A percentile compares a stretch with the other conserved stretches of the same genome.
Conservation (phyloP, 2,888 invertebrate species). For the Synergus laeviventris region DNA sequence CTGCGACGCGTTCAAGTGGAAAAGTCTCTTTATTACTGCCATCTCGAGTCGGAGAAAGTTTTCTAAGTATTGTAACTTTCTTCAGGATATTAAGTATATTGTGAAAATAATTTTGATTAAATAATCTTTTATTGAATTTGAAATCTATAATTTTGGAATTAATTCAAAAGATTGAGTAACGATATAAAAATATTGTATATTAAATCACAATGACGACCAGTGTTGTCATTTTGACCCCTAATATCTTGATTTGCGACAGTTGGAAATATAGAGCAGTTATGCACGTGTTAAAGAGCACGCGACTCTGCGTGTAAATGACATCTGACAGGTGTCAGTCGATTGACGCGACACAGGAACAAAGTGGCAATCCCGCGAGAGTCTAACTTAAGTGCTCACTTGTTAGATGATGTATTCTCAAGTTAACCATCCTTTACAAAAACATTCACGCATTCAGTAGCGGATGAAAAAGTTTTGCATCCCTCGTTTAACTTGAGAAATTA, state of each 20-base stretch:
- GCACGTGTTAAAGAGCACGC: slow-evolving; percentile 34
- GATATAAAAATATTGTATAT: background rate
- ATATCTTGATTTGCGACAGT: background rate
- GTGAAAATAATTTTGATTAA: background rate
- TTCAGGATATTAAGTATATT: background rate
- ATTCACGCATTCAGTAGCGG: slow-evolving; percentile 21
- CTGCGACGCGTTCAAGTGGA: background rate
- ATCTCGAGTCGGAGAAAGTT: slow-evolving; percentile 14
- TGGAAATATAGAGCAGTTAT: slow-evolving; percentile 4
- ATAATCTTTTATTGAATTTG: background rate
- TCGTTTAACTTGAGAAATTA: slow-evolving; percentile 6
- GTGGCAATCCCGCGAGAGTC: slow-evolving; percentile 29
- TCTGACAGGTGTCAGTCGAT: slow-evolving; percentile 40
- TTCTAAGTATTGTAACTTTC: background rate
- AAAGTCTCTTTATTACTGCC: background rate
- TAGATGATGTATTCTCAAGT: slow-evolving; percentile 33
- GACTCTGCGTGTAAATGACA: slow-evolving; percentile 40
- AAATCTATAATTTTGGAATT: background rate
- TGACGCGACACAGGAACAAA: slow-evolving; percentile 38
- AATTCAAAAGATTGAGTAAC: background rate
- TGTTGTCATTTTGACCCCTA: background rate
- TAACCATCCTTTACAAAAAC: slow-evolving; percentile 34
- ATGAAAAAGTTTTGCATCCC: background rate
- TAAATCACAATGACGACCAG: background rate
- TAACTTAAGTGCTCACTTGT: slow-evolving; percentile 37